Base-by-base conservation (phyloP, 2,113 vertebrate genomes). In the Bos javanicus region DNA sequence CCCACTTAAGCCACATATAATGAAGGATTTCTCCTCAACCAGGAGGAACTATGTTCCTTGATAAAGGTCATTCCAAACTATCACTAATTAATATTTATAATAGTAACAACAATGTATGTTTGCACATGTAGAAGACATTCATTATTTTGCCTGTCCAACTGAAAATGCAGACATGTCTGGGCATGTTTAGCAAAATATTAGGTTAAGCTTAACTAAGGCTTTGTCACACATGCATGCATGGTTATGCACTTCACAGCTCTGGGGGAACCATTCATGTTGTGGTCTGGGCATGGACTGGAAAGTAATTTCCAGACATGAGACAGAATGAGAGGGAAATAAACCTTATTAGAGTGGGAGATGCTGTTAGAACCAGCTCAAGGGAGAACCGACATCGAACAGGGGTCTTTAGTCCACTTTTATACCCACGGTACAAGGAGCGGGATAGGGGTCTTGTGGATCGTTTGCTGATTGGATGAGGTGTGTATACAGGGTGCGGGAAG, bases 41-140 rank as follows among this genome's bases (percentile, higher is more conserved):
- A 92, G 2, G 25, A 43, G 85, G 83, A 3, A 74, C 43, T 88
- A 60, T 26, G 9, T 64, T 19, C 83, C 43, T 94, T 67, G 48
- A 83, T 64, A 95, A 81, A 96, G 26, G 5, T n/a, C 39, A 94
- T 76, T 92, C 43, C 17, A 23, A 87, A 59, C 23, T 54, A 60
- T 46, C 52, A 95, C 26, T 95, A 83, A 96, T 92, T 95, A 90
- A 85, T 78, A 89, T 81, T 95, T 67, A 26, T 25, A 59, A 88
- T 30, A 88, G n/a, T 83, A 95, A 86, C 25, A 92, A 28, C 15
- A 64, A 50, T 12, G 95, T 87, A 28, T 52, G 89, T 74, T 97
- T 93, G 43, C 83, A 84, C 89, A 60, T 48, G 3, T 39, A 59
- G 54, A 43, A 71, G 90, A 39, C 1, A 59, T 71, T 91, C 46